Conservation (phyloP, 2,797 vertebrate species). For the Agapornis canus region DNA sequence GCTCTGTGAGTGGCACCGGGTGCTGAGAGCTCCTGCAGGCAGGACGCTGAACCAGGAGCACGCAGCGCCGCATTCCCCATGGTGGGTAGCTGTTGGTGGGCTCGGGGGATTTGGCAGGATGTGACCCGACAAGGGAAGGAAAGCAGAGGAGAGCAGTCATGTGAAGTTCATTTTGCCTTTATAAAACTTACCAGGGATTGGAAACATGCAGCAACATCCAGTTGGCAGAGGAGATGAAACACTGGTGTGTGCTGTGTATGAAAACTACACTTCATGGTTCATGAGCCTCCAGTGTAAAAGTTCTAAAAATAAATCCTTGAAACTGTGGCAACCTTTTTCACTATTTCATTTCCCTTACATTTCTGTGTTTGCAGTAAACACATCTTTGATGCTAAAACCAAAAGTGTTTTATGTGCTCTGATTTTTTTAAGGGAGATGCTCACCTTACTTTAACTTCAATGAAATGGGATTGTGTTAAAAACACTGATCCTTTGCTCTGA, state of each 20-base stretch:
- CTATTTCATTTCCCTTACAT: neutral
- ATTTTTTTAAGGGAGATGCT: neutral
- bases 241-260: neutral
- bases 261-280: neutral
- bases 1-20: neutral
- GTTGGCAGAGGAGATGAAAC: conserved; percentile 18
- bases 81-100: neutral
- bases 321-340: neutral
- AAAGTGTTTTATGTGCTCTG: neutral
- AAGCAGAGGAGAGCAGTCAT: neutral
- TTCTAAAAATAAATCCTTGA: conserved; percentile 40
- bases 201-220: neutral
- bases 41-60: accelerated
- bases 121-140: neutral
- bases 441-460: conserved; percentile 13
- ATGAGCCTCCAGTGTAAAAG: neutral
- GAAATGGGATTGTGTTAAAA: neutral
- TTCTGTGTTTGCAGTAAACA: conserved; percentile 39
- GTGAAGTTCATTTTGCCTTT: neutral
- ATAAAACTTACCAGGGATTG: neutral
- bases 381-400: conserved; percentile 39
- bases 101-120: neutral
- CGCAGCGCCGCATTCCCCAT: accelerated
- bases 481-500: neutral
- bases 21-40: neutral